Conservation (phyloP, 37 sponge, comb jelly and placozoan species). For the Aphrocallistes beatrix region DNA sequence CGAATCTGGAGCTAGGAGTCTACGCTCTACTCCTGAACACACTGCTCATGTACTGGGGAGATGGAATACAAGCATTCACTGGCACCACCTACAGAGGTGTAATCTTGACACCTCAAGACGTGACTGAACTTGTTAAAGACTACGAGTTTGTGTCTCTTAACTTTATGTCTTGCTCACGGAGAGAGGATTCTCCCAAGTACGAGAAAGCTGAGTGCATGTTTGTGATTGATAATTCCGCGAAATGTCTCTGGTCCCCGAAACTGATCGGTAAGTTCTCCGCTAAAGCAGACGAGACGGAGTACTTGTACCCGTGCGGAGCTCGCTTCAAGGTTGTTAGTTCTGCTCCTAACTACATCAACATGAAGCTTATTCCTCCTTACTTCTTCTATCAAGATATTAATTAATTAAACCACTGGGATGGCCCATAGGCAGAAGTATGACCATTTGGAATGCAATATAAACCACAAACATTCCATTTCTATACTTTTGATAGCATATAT, state of each 20-base stretch:
- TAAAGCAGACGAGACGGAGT: background rate
- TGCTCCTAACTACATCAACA: background rate
- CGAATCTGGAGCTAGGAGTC: background rate
- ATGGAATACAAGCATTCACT: background rate
- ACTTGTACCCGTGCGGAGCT: background rate
- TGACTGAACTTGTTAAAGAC: background rate
- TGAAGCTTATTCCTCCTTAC: background rate
- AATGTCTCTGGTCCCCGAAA: background rate
- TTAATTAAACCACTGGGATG: no score
- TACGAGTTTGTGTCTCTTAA: background rate
- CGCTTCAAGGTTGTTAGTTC: background rate
- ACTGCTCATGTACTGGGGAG: background rate
- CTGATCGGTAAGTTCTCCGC: background rate
- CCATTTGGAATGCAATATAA: no score
- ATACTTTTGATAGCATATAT: background rate
- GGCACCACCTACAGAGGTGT: background rate
- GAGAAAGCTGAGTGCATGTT: background rate
- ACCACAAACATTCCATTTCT: no score
- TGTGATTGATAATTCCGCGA: background rate
- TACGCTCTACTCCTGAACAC: background rate
- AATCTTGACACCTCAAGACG: background rate
- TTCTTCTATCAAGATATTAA: background rate
- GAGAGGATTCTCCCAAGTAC: background rate
- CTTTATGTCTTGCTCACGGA: background rate
- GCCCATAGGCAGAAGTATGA: no score